These are phyloP conservation scores for Brenthis hecate DNA, from an alignment of 2,888 invertebrate species.

Conservation along the genomic window DNA sequence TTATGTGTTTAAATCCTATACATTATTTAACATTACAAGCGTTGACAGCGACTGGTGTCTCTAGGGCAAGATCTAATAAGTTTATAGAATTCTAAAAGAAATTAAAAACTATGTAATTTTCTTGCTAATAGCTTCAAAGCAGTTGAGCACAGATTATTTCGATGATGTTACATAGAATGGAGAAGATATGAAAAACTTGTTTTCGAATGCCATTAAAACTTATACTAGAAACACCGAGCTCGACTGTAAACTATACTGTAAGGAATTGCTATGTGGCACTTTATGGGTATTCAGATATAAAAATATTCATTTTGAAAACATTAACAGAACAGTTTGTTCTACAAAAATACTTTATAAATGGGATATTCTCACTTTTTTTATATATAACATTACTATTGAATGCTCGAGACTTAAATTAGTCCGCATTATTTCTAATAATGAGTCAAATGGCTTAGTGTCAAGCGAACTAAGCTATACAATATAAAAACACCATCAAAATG, in stretches of 20 bases:
- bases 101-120: too few relatives aligned
- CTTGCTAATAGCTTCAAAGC: too few relatives aligned
- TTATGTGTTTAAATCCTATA: conserved; percentile 18
- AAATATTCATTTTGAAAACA: conserved; percentile 28
- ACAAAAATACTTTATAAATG: conserved; percentile 28
- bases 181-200: too few relatives aligned
- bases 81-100: too few relatives aligned
- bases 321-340: conserved; percentile 18
- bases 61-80: too few relatives aligned
- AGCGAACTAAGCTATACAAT: too few relatives aligned
- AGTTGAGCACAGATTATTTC: too few relatives aligned
- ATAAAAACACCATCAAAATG: too few relatives aligned
- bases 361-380: conserved; percentile 17
- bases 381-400: background rate
- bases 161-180: too few relatives aligned
- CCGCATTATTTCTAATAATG: background rate
- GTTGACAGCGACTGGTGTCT: background rate
- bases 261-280: conserved; percentile 27
- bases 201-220: too few relatives aligned
- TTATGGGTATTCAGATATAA: conserved; percentile 28
- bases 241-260: background rate
- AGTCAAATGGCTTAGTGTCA: too few relatives aligned
- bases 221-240: too few relatives aligned
- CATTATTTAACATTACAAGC: conserved; percentile 28
- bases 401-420: background rate